Conservation (phyloP, 1,140 invertebrate genomes). For the Scaptodrosophila lebanonensis region DNA sequence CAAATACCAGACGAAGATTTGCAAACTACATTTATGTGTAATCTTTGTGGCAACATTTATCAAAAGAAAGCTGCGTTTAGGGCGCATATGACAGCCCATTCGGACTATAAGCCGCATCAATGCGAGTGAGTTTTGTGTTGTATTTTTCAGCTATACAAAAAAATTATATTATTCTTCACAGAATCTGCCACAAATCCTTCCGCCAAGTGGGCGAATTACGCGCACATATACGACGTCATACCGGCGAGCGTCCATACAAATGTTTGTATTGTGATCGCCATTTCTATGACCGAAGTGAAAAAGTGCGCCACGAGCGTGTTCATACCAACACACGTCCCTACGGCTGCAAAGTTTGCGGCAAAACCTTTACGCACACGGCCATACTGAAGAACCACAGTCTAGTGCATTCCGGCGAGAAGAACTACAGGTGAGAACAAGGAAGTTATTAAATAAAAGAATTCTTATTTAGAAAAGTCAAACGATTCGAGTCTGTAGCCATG, state of each 20-base stretch:
- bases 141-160: not conserved
- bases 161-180: slow-evolving; percentile 6
- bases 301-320: slow-evolving; percentile 73
- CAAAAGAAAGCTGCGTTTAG: slow-evolving; percentile 47
- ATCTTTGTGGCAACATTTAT: slow-evolving; percentile 59
- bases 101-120: slow-evolving; percentile 62
- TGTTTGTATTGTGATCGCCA: slow-evolving; percentile 62
- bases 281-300: slow-evolving; percentile 68
- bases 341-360: slow-evolving; percentile 79
- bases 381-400: slow-evolving; percentile 65
- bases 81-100: slow-evolving; percentile 55
- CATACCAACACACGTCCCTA: slow-evolving; percentile 81
- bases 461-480: no score
- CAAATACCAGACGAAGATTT: not conserved
- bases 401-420: slow-evolving; percentile 61
- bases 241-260: slow-evolving; percentile 65
- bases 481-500: no score
- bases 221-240: slow-evolving; percentile 64
- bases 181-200: slow-evolving; percentile 62
- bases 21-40: slow-evolving; percentile 37
- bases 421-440: slow-evolving; percentile 38
- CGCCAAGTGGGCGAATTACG: slow-evolving; percentile 64
- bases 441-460: not conserved
- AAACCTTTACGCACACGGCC: slow-evolving; percentile 79
- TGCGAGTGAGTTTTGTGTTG: slow-evolving; percentile 58